Evolutionary conservation across 2,888 invertebrate species (phyloP), one percentile per base, ranked within the genome.

Genomic region (Metallyticus violacea): DNA sequence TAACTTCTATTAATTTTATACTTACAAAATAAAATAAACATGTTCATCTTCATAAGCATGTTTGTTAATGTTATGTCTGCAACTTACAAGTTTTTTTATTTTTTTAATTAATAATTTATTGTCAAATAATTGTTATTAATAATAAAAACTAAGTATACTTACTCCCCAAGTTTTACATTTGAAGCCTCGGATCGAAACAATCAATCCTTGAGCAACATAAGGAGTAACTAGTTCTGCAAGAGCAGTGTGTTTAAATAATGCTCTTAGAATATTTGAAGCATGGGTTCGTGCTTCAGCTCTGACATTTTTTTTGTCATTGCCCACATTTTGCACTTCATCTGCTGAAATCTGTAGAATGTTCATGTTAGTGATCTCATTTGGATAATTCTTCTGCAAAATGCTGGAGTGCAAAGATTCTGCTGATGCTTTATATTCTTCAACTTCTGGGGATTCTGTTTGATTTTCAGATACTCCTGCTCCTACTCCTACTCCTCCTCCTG

Each of bases 261-360:
- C 95, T 89, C 98, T 93, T 89, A 99, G 92, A 85, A 98, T 96
- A 91, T 99, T 98, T 89, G 97, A 91, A n/a, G 96, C 94, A 92
- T 98, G 99, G 62, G 96, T 94, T 87, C 95, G 93, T 0, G 94
- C 93, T 87, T 94, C 94, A n/a, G 91, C 30, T 84, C 27, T 40
- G 25, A 62, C 9, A 15, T 62, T 62, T 15, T 15, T 62, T 62
- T 62, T 15, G 22, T 62, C 40, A 62, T 7, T 77, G n/a, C 79
- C 78, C 15, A 15, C 1, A 28, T n/a, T 79, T 26, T n/a, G 26
- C 6, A 28, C 77, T 2, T 29, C 81, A 30, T 77, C 40, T 77
- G 29, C 40, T 15, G 40, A 81, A n/a, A 15, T 86, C 85, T 26
- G 30, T 76, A 62, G 15, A 62, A 62, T 62, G 22, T 62, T 62